A percentile compares a stretch with the other conserved stretches of the same genome.
Conservation (phyloP, 2,888 invertebrate species). For the Dyspetes luteomarginatus region DNA sequence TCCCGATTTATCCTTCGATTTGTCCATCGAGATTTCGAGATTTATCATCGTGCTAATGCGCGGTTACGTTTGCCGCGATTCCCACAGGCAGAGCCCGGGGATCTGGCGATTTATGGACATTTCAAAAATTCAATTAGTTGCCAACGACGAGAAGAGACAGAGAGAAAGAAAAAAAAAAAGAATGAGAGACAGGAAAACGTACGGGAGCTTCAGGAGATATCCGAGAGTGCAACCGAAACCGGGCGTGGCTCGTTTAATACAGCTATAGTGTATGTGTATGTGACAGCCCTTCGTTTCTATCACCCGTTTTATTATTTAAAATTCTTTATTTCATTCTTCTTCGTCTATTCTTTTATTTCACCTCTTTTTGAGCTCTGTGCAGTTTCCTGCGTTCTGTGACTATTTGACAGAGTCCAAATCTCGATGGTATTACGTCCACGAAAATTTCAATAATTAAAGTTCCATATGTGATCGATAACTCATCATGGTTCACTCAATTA, state of each 20-base stretch:
- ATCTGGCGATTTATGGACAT: slow-evolving; percentile 63
- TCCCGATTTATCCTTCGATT: slow-evolving; percentile 58
- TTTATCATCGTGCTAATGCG: slow-evolving; percentile 63
- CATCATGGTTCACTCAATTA: no score
- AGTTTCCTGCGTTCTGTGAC: not conserved
- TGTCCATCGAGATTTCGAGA: slow-evolving; percentile 59
- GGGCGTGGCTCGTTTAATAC: slow-evolving; percentile 9
- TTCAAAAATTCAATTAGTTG: slow-evolving; percentile 65
- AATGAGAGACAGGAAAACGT: not conserved
- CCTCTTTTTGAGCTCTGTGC: not conserved
- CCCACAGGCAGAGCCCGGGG: slow-evolving; percentile 21
- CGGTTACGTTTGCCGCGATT: slow-evolving; percentile 47
- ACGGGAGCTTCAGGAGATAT: slow-evolving; percentile 31
- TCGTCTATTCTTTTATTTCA: slow-evolving; percentile 14
- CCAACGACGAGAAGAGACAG: slow-evolving; percentile 39
- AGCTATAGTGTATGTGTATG: no score
- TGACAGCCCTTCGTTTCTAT: no score
- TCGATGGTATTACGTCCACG: not conserved
- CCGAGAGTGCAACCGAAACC: slow-evolving; percentile 36
- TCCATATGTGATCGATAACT: not conserved
- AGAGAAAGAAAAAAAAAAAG: not conserved
- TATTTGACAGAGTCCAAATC: not conserved
- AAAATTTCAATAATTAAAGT: not conserved
- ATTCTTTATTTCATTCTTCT: no score
- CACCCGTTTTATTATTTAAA: no score